Percentiles rank a stretch among this genome's conserved stretches.
phyloP scores from a whole-genome alignment of 2,797 vertebrate genomes.

The Orestias chungarensis region DNA sequence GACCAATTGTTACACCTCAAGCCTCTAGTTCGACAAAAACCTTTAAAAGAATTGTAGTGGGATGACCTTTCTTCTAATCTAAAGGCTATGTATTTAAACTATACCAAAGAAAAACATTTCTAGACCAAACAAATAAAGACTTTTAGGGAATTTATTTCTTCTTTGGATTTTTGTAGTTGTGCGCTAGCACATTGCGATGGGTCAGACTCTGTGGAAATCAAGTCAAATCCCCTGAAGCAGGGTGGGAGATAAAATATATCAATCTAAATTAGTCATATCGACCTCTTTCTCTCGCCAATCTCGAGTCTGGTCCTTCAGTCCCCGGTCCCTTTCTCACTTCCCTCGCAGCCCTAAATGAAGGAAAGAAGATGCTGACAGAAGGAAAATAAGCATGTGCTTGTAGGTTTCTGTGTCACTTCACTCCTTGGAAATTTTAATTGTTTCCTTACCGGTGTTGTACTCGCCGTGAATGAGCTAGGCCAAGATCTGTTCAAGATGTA shows the following conservation, averaged over 20 bases:
- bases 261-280: constrained; percentile 47
- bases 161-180: neutral
- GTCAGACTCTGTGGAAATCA: constrained; percentile 5
- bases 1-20: too few relatives aligned
- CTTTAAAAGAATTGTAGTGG: too few relatives aligned
- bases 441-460: constrained; percentile 82
- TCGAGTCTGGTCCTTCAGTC: constrained; percentile 57
- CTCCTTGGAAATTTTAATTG: constrained; percentile 90
- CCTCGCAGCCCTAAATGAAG: constrained; percentile 59
- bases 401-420: constrained; percentile 88
- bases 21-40: too few relatives aligned
- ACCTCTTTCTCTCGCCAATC: constrained; percentile 51
- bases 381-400: constrained; percentile 82
- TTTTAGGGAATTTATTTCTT: neutral
- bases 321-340: constrained; percentile 58
- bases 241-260: constrained; percentile 8
- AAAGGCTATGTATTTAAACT: too few relatives aligned
- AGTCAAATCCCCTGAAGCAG: neutral
- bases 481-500: constrained; percentile 30
- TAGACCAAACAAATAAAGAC: neutral
- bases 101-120: too few relatives aligned
- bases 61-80: too few relatives aligned
- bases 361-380: constrained; percentile 80
- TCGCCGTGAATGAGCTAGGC: constrained; percentile 54
- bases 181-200: neutral